Percentiles rank a stretch among this genome's conserved stretches.
These are phyloP conservation scores for Sinocyclocheilus maitianheensis DNA, from an alignment of 2,113 vertebrate species.

Conservation along the genomic window DNA sequence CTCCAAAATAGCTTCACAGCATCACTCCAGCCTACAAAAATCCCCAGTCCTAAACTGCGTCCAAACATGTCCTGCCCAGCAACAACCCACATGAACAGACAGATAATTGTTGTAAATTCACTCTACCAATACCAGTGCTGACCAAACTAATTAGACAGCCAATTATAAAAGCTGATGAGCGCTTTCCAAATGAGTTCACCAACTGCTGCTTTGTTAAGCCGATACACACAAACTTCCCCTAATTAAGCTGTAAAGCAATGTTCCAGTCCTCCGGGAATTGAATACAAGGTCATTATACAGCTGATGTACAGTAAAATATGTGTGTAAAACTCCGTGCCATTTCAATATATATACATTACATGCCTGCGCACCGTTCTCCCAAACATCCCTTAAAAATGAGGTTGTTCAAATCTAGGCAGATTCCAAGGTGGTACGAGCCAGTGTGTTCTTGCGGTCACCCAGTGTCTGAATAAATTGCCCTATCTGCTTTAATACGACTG, in stretches of 20 bases:
- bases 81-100: conserved; percentile 34
- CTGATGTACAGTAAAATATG: conserved; percentile 42
- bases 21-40: not conserved
- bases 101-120: conserved; percentile 43
- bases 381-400: not conserved
- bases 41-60: no score
- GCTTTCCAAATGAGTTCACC: conserved; percentile 50
- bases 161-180: conserved; percentile 54
- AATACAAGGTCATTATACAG: conserved; percentile 48
- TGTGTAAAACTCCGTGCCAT: not conserved
- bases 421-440: not conserved
- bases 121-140: conserved; percentile 28
- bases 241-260: conserved; percentile 48
- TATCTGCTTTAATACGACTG: conserved; percentile 9
- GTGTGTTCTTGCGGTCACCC: not conserved
- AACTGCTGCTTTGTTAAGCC: conserved; percentile 44
- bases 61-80: not conserved
- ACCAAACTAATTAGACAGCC: conserved; percentile 53
- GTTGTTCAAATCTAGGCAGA: conserved; percentile 6
- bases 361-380: not conserved
- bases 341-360: conserved; percentile 21
- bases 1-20: not conserved
- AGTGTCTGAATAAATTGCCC: not conserved
- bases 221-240: conserved; percentile 49
- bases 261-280: conserved; percentile 12